Evolutionary conservation across 1,140 invertebrate species (phyloP), one percentile per base, ranked within the genome.

Genomic region (Asobara japonica): DNA sequence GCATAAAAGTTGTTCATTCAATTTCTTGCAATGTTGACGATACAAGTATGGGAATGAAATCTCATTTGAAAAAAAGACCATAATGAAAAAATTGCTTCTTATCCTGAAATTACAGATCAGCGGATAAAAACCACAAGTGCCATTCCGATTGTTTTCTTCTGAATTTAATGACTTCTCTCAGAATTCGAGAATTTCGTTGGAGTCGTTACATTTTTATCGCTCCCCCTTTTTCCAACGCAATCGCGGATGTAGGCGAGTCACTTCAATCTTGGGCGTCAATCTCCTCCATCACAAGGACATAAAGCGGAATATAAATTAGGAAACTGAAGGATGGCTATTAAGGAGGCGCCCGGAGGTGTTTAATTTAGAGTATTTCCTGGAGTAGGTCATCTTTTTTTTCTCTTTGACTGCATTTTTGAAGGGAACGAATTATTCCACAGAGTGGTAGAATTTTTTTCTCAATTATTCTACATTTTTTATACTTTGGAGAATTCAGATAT

Each of bases 121-220:
- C 31, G 8, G 18, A 56, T 10, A 25, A 56, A 56, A 56, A 56
- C 3, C 16, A 51, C 45, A 20, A 51, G 1, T 16, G 18, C 51
- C 5, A 56, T 56, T 56, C 20, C 51, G 25, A 56, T 56, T 22
- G 51, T 25, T 56, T 18, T 18, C 20, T 18, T 56, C 20, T 2
- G 2, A 56, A 25, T 25, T 56, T 56, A 56, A 56, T 27, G 22
- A 27, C 51, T 56, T 13, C 22, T 51, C 45, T 25, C 22, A 18
- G 51, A 56, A 56, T 56, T 22, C 51, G 11, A 6, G 11, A 27
- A 56, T 56, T 56, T 56, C 20, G 51, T 25, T 56, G 18, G 13
- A 56, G 51, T 56, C 51, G 51, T 56, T 56, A 56, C 51, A 56
- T 56, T 56, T 56, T 56, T 56, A 18, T 56, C 51, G 25, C 25